Evolutionary conservation across 2,888 invertebrate genomes (phyloP).

Genomic region (Syrphus vitripennis): DNA sequence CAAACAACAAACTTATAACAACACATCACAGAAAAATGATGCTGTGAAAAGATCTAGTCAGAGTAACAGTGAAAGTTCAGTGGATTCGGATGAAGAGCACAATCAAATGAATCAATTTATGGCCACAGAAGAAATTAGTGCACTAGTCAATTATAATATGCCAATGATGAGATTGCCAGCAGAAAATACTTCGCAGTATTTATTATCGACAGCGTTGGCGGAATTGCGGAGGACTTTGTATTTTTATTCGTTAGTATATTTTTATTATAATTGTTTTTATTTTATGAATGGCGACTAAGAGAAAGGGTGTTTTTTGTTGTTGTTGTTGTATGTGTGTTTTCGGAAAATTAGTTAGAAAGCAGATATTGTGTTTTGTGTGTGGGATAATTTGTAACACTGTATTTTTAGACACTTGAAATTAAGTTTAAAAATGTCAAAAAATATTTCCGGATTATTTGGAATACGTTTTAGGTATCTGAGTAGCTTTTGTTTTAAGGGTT

Average conservation of each 20-base stretch:
- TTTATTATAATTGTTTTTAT: constrained; percentile 27
- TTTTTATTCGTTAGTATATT: constrained; percentile 82
- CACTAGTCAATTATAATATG: constrained; percentile 72
- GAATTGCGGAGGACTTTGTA: constrained; percentile 81
- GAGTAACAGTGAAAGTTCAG: constrained; percentile 59
- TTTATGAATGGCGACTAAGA: neutral
- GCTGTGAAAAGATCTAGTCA: constrained; percentile 36
- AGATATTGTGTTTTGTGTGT: neutral
- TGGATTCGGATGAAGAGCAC: constrained; percentile 65
- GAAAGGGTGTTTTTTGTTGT: neutral
- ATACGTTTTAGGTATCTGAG: no score
- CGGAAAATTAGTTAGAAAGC: neutral
- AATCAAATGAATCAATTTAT: constrained; percentile 57
- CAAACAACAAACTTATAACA: neutral
- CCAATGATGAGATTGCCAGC: constrained; percentile 80
- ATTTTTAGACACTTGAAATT: no score
- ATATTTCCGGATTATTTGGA: no score
- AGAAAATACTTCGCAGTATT: constrained; percentile 79
- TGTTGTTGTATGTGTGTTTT: neutral
- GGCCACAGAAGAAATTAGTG: neutral
- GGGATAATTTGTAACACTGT: no score
- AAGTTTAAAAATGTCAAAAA: no score
- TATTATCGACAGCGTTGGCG: constrained; percentile 82
- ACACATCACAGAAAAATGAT: no score
- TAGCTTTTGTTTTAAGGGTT: no score